Percentiles rank a stretch among this genome's conserved stretches.
These are phyloP conservation scores for Leptodactylus fuscus DNA, from an alignment of 2,113 vertebrate genomes.

Conservation along the genomic window DNA sequence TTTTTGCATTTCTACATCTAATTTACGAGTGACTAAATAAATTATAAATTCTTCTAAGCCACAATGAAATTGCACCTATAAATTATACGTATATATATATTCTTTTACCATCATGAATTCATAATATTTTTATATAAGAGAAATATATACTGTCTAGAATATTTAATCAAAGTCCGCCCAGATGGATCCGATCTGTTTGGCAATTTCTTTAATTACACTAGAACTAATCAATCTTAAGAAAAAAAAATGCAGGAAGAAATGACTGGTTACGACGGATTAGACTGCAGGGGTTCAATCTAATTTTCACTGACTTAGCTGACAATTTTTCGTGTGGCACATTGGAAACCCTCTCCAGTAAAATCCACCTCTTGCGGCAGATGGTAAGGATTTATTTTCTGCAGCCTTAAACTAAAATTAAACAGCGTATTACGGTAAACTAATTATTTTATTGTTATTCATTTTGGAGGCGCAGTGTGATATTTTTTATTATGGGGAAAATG, in stretches of 20 bases:
- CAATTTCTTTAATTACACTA: slow-evolving; percentile 81
- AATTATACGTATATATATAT: background rate
- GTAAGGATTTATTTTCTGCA: slow-evolving; percentile 69
- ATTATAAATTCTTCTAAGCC: too few relatives aligned
- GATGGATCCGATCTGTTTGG: slow-evolving; percentile 58
- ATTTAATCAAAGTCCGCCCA: slow-evolving; percentile 68
- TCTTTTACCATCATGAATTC: background rate
- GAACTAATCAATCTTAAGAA: slow-evolving; percentile 79
- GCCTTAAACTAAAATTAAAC: slow-evolving; percentile 62
- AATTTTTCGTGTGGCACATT: slow-evolving; percentile 71
- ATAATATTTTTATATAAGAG: too few relatives aligned
- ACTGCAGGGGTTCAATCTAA: slow-evolving; percentile 74
- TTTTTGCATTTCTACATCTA: too few relatives aligned
- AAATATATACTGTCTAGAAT: slow-evolving; percentile 16
- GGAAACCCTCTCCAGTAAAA: slow-evolving; percentile 72
- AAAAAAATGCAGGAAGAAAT: slow-evolving; percentile 76
- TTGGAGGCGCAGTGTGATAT: background rate
- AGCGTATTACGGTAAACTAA: background rate
- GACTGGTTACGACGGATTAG: slow-evolving; percentile 75
- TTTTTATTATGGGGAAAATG: background rate
- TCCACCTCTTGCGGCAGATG: slow-evolving; percentile 82
- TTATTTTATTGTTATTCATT: background rate
- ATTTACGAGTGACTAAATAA: too few relatives aligned
- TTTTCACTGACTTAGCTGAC: slow-evolving; percentile 69
- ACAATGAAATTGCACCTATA: background rate